Conservation (phyloP, 2,888 invertebrate genomes). For the Sarcophaga rosellei region DNA sequence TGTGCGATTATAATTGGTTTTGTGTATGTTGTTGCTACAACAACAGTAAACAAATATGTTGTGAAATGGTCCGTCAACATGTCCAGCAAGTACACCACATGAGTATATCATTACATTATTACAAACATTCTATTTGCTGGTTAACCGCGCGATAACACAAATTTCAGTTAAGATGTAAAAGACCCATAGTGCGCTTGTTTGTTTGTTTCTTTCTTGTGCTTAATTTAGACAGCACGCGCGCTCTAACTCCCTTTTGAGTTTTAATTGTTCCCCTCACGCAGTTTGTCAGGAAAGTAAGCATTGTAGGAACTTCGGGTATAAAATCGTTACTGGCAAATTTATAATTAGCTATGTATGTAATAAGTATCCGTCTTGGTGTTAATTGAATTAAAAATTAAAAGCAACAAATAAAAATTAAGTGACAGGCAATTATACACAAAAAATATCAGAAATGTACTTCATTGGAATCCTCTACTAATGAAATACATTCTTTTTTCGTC, state of each 20-base stretch:
- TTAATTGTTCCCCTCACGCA: constrained; percentile 19
- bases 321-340: too few species aligned
- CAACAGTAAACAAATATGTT: constrained; percentile 14
- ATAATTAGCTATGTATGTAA: too few species aligned
- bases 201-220: constrained; percentile 57
- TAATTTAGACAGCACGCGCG: constrained; percentile 51
- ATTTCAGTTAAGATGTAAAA: neutral
- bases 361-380: neutral
- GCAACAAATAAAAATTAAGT: neutral
- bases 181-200: constrained; percentile 13
- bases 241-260: constrained; percentile 52
- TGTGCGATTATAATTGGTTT: neutral
- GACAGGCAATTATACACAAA: neutral
- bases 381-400: constrained; percentile 55
- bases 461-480: too few species aligned
- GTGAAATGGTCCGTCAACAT: constrained; percentile 41
- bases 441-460: too few species aligned
- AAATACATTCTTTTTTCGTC: too few species aligned
- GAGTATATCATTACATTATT: neutral
- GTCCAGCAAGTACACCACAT: constrained; percentile 24
- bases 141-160: neutral
- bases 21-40: neutral
- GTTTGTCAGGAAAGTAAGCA: neutral
- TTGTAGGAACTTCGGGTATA: too few species aligned
- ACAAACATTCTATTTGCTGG: neutral